Base-by-base conservation (phyloP, 1,140 invertebrate genomes). In the Chironomus tepperi region DNA sequence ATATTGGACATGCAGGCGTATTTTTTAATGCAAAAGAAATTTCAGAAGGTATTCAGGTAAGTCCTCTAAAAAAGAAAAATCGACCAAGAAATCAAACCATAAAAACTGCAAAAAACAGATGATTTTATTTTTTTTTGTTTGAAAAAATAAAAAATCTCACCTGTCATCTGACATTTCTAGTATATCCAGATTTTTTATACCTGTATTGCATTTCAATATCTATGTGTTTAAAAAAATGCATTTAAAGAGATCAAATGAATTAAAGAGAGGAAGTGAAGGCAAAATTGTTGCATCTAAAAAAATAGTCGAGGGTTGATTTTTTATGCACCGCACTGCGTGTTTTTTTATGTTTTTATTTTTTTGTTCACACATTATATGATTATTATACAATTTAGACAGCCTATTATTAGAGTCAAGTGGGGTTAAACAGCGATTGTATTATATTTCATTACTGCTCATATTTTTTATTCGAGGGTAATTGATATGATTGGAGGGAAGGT, bases 161-260 rank as follows among this genome's bases (percentile, higher is more conserved):
- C 65, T 70, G 65, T 70, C 65, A 70, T 21, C 5, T 70, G 65
- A 19, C 65, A 70, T 18, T 70, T 18, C 6, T 70, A 15, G n/a
- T 19, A 18, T 21, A 19, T 21, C 47, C 9, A 57, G n/a, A 67
- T 19, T 19, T 70, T 21, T 19, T 21, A 70, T 19, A 70, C 65
- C 65, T 70, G 65, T 70, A 70, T 18, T 10, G 7, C 15, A 67
- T 70, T 70, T 2, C 65, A 70, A 9, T 19, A 18, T 70, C 65
- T 70, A 19, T 2, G 16, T 8, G n/a, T 18, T 8, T 18, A 67
- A 67, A 67, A 67, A 70, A 19, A 21, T 34, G 24, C 24, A 34
- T 18, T 70, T 70, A 70, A 70, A 70, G 65, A 18, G 65, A 70
- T 70, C 19, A 70, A 70, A 70, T 19, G 18, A 70, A 70, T 18